Evolutionary conservation across 2,888 invertebrate species (phyloP), one percentile per base, ranked within the genome.

Genomic region (Dryadula phaetusa): DNA sequence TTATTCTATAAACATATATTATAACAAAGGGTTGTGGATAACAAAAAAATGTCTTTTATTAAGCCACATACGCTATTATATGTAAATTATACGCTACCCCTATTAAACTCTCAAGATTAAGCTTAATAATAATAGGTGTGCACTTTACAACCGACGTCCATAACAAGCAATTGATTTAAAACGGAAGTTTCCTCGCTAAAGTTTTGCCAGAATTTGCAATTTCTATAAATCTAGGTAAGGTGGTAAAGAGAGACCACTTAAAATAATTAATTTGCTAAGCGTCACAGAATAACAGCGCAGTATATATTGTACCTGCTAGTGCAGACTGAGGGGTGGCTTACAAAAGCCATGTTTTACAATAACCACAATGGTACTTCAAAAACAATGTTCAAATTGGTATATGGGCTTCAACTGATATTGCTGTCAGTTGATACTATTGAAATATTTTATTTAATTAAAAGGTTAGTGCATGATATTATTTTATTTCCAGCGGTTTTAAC

Each of bases 261-360:
- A 42, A 65, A 58, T 65, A 65, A 65, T 65, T 65, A 65, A 58
- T 52, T 58, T n/a, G 58, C 49, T 49, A 58, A 56, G 56, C 47
- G 28, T 37, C 28, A 25, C 18, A 58, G 49, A 65, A 58, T 49
- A 64, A 58, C 37, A 47, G 20, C 37, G 56, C 46, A 14, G 37
- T 34, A 25, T 46, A 56, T 56, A 42, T 56, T 46, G 64, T 64
- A 47, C 28, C 40, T 64, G 20, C 3, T 54, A 34, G 53, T 34
- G 47, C 28, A 32, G 14, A 63, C 47, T 64, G 20, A 25, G 16
- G 37, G 44, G 14, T n/a, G 18, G 62, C 16, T 47, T 64, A 56
- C 37, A 49, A 49, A 64, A 58, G 56, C 54, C 37, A 64, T 58
- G 25, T 61, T 58, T 54, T 54, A 37, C 34, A 54, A 34, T 20